Base-by-base conservation (phyloP, 2,113 vertebrate species). In the Psilopsiagon aymara region DNA sequence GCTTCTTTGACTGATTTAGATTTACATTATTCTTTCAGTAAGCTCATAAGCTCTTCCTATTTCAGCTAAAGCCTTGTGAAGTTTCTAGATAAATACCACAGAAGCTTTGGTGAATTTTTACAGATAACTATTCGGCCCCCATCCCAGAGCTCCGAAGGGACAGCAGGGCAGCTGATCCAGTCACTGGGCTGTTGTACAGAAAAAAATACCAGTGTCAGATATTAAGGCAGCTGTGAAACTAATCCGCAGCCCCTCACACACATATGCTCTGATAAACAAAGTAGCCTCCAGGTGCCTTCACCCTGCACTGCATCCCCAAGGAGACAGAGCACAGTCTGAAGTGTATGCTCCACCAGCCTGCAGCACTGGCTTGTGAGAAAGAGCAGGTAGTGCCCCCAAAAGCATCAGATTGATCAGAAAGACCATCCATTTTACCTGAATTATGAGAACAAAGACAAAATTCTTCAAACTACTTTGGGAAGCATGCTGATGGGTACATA, bases 1-100 rank as follows among this genome's bases (percentile, higher is more conserved):
- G 80, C 63, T 77, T 93, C 86, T 93, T 88, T 95, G 91, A 96
- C 81, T 84, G 92, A 69, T 69, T 94, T 68, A 95, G 79, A 74
- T 93, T 85, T 63, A 70, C 74, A 80, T 86, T 82, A 76, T 71
- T 92, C 79, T 91, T 86, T 82, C 74, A 70, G 51, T 51, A 82
- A 92, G 73, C 82, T 88, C 79, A 41, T 80, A 77, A 92, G 21
- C 82, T 76, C 57, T 92, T 89, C 67, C 35, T 53, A 87, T 92
- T 95, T 90, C 52, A 89, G 53, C 69, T 93, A 66, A 82, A 94
- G 59, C 46, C 57, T 91, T 49, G n/a, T 35, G 74, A 91, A 86
- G 19, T 67, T 91, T 35, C 47, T 41, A 37, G 53, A 49, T 47
- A 78, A 86, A 87, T 46, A 83, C 9, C 67, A 88, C 31, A 75